Evolutionary conservation across 1,140 invertebrate genomes (phyloP), one percentile per base, ranked within the genome.

Genomic region (Ooceraea biroi): DNA sequence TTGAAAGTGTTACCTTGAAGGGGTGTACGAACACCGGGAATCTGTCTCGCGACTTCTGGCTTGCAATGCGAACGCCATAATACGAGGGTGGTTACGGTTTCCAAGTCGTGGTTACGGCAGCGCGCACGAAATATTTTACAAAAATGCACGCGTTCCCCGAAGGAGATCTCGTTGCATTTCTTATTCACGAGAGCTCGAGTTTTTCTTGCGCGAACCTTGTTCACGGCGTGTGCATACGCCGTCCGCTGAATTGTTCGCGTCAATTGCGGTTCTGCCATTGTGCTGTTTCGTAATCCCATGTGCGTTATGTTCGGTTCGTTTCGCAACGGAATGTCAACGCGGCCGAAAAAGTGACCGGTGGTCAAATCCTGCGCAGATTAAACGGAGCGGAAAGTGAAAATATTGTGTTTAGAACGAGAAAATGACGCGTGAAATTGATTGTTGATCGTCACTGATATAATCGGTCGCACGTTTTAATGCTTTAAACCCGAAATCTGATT

Each of bases 81-180:
- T 85, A 83, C 74, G 58, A 52, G 82, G 46, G 48, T 60, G 74
- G 77, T 85, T 88, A 84, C 83, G 78, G 82, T 69, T 84, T 50
- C 30, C 72, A 30, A 82, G 72, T 66, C 73, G 80, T 12, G 22
- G 57, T 69, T 68, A 80, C 76, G 27, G 78, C 41, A 57, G 4
- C 17, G 36, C 27, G 78, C 58, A 68, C 86, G 74, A 50, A 88
- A 90, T 90, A 90, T 90, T 90, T 88, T 84, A 89, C 57, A 86
- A 86, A 89, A 90, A 90, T 88, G 61, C 84, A 82, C 19, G 63
- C 88, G 36, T 7, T 7, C 7, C 55, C 78, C 77, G 77, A 83
- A 88, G 82, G 58, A 76, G 36, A 2, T 36, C 36, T 57, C 72
- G 41, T 77, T 82, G 76, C 84, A 86, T 88, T 73, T 46, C 77